These are phyloP conservation scores for Portevinia maculata DNA, from an alignment of 2,888 invertebrate genomes.

Conservation along the genomic window DNA sequence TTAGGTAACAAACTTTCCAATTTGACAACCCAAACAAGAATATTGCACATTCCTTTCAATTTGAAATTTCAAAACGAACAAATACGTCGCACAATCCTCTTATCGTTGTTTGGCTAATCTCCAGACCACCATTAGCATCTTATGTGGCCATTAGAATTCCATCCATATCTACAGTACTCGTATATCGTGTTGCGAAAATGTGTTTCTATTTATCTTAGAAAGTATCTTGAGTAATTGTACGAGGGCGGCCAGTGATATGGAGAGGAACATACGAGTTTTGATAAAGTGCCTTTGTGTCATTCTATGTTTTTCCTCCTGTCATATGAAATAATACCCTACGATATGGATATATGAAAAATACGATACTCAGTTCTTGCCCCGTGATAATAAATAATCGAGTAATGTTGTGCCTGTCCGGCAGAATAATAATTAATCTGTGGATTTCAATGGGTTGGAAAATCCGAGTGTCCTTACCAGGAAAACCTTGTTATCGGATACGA, in stretches of 20 bases:
- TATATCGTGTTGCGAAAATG: too few species aligned
- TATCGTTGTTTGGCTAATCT: too few species aligned
- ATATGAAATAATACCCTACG: neutral
- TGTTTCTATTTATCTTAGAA: too few species aligned
- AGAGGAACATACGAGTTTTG: conserved; percentile 15
- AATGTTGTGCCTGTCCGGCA: conserved; percentile 29
- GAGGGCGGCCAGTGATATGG: conserved; percentile 28
- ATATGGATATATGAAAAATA: neutral
- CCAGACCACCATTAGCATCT: too few species aligned
- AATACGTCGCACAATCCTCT: too few species aligned
- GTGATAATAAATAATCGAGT: conserved; percentile 50
- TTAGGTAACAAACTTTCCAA: too few species aligned
- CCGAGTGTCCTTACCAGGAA: conserved; percentile 2
- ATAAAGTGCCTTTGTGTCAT: conserved; percentile 30
- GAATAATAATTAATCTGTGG: conserved; percentile 56
- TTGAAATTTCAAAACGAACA: too few species aligned
- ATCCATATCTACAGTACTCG: too few species aligned
- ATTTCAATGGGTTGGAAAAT: conserved; percentile 33
- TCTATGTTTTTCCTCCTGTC: conserved; percentile 9
- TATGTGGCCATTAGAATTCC: too few species aligned
- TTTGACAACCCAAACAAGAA: too few species aligned
- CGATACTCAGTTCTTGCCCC: neutral
- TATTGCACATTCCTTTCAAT: too few species aligned
- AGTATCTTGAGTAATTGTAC: conserved; percentile 17
- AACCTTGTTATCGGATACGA: neutral